These are phyloP conservation scores for Vulpes ferrilata DNA, from an alignment of 2,113 vertebrate species.

Conservation along the genomic window DNA sequence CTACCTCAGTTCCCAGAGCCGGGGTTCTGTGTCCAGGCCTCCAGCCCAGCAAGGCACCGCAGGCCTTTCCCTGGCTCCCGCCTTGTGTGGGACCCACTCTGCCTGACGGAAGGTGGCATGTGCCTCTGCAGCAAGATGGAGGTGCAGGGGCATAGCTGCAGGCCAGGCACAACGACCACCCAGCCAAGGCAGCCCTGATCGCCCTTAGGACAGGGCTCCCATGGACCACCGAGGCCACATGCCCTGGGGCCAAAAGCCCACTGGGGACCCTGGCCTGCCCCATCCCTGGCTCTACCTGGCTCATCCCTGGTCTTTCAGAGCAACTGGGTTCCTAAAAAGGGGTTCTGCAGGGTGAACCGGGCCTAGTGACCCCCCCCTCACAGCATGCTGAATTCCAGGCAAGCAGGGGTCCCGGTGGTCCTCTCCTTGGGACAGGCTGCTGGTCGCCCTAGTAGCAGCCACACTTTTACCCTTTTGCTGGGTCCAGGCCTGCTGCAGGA, in stretches of 20 bases:
- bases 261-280: neutral
- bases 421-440: neutral
- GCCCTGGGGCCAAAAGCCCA: too few relatives aligned
- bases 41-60: neutral
- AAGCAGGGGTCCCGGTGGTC: neutral
- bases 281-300: neutral
- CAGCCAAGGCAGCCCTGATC: neutral
- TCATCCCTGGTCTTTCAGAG: too few relatives aligned
- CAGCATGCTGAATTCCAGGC: neutral
- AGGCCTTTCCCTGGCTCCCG: neutral
- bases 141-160: neutral
- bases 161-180: too few relatives aligned
- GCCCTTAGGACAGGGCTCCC: neutral
- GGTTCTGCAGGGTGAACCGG: neutral
- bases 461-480: neutral
- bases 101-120: neutral
- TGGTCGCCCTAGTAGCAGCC: neutral
- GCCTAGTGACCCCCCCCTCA: neutral
- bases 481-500: neutral
- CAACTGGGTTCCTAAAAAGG: neutral
- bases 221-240: neutral
- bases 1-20: neutral
- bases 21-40: neutral
- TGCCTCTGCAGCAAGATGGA: neutral
- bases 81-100: neutral